Evolutionary conservation across 2,888 invertebrate species (phyloP).

Genomic region (Diadegma fenestrale): DNA sequence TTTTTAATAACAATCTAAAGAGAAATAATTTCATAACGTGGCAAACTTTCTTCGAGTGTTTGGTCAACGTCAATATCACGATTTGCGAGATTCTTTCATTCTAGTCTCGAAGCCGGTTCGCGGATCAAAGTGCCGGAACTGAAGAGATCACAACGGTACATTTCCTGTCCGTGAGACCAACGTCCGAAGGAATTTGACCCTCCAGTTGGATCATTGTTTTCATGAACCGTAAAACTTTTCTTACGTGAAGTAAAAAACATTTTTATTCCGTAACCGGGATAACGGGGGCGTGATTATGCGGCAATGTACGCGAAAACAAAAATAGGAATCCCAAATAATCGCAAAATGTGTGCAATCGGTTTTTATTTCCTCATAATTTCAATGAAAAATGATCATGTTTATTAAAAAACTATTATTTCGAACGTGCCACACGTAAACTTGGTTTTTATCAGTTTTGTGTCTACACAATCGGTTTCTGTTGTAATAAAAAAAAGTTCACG

Average conservation of each 20-base stretch:
- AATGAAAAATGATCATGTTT: not conserved
- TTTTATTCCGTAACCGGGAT: not conserved
- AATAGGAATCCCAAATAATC: slow-evolving; percentile 5
- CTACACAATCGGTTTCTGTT: not conserved
- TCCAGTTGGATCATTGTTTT: slow-evolving; percentile 70
- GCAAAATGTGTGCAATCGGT: no score
- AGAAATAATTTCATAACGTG: not conserved
- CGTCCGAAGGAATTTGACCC: slow-evolving; percentile 67
- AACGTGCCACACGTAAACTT: not conserved
- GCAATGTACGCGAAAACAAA: slow-evolving; percentile 18
- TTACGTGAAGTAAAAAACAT: not conserved
- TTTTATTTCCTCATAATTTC: not conserved
- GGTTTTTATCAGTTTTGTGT: not conserved
- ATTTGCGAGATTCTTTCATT: not conserved
- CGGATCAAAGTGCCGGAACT: slow-evolving; percentile 6
- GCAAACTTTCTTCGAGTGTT: not conserved
- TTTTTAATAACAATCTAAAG: not conserved
- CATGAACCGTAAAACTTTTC: slow-evolving; percentile 62
- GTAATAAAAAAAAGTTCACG: not conserved
- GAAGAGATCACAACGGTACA: slow-evolving; percentile 8
- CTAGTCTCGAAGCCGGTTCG: not conserved
- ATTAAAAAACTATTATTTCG: not conserved
- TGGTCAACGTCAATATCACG: not conserved
- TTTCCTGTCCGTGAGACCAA: slow-evolving; percentile 49
- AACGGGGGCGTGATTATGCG: not conserved